Evolutionary conservation across 2,888 invertebrate genomes (phyloP).

Genomic region (Horisme vitalbata): DNA sequence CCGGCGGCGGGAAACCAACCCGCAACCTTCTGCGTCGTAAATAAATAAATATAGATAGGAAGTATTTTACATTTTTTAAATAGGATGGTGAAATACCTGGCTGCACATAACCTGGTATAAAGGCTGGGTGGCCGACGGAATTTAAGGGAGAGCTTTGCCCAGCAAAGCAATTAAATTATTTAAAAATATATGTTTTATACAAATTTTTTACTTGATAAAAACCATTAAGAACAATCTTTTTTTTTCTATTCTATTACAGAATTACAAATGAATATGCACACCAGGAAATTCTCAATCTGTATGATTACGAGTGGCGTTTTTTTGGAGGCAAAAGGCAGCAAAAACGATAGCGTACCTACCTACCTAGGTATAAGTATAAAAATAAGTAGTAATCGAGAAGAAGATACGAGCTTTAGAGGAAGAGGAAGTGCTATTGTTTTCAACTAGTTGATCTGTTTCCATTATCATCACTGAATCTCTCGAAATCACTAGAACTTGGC

Average conservation of each 20-base stretch:
- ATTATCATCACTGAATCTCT: slow-evolving; percentile 35
- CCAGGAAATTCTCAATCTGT: slow-evolving; percentile 29
- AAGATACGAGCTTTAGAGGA: slow-evolving; percentile 57
- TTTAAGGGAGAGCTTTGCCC: too few relatives aligned
- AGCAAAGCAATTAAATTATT: too few relatives aligned
- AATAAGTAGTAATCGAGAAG: slow-evolving; percentile 26
- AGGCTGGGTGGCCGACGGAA: too few relatives aligned
- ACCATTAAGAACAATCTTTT: not conserved
- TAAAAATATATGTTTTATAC: too few relatives aligned
- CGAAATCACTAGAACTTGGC: not conserved
- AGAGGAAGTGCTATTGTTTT: slow-evolving; percentile 75
- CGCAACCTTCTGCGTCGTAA: too few relatives aligned
- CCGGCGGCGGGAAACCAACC: too few relatives aligned
- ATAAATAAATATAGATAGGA: too few relatives aligned
- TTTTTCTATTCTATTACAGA: not conserved
- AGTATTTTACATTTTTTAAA: too few relatives aligned
- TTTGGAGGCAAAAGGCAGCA: slow-evolving; percentile 33
- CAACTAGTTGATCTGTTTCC: slow-evolving; percentile 49
- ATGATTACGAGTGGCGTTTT: slow-evolving; percentile 9
- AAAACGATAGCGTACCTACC: too few relatives aligned
- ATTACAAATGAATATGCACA: slow-evolving; percentile 9
- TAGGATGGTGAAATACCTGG: too few relatives aligned
- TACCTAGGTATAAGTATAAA: slow-evolving; percentile 16
- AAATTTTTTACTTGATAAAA: too few relatives aligned
- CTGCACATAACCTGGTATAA: too few relatives aligned